These are phyloP conservation scores for Polyommatus icarus DNA, from an alignment of 2,888 invertebrate genomes.

Conservation along the genomic window DNA sequence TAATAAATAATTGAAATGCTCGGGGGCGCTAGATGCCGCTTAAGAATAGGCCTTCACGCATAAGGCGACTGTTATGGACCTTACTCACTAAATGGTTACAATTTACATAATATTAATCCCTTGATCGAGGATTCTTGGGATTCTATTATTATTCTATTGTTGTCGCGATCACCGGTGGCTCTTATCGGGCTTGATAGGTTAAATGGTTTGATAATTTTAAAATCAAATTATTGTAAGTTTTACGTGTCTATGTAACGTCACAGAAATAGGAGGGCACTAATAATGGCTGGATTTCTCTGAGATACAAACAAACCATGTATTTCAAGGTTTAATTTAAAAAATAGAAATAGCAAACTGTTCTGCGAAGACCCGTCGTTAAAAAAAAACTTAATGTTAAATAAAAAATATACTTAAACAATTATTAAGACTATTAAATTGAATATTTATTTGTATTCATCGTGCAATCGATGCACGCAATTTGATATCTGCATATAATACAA, in stretches of 20 bases:
- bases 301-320: no score
- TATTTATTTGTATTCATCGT: conserved; percentile 8
- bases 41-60: conserved; percentile 52
- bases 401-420: not conserved
- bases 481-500: conserved; percentile 5
- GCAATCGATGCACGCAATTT: not conserved
- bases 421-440: conserved; percentile 29
- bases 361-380: not conserved
- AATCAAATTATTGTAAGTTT: no score
- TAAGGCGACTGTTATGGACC: conserved; percentile 39
- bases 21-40: conserved; percentile 61
- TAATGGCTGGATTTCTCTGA: no score
- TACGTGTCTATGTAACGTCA: no score
- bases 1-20: conserved; percentile 70
- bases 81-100: conserved; percentile 33
- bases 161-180: no score
- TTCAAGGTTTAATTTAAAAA: no score
- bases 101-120: not conserved
- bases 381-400: not conserved
- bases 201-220: no score
- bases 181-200: no score
- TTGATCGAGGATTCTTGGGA: no score
- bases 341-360: not conserved
- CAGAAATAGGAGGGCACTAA: no score
- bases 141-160: no score